These are phyloP conservation scores for Clistopyga incitator DNA, from an alignment of 2,888 invertebrate species.

Conservation along the genomic window DNA sequence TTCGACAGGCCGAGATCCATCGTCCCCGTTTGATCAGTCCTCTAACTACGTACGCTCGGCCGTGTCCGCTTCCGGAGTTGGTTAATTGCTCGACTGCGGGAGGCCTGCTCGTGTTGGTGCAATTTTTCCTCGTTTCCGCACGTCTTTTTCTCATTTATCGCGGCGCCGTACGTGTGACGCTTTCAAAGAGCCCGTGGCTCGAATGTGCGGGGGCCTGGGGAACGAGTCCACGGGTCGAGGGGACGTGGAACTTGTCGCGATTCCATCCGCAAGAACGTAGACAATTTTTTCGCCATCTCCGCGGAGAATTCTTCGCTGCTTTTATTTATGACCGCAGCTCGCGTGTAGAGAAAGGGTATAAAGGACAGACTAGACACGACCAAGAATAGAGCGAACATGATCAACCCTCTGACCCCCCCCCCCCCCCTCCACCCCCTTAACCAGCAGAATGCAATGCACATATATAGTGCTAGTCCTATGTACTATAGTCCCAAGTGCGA, in stretches of 20 bases:
- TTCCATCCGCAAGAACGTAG: conserved; percentile 29
- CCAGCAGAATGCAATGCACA: background rate
- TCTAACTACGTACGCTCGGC: background rate
- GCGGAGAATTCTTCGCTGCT: conserved; percentile 12
- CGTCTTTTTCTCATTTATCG: conserved; percentile 33
- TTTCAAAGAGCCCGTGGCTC: conserved; percentile 31
- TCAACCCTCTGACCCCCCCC: conserved; percentile 16
- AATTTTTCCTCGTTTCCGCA: background rate
- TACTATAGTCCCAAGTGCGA: conserved; percentile 34
- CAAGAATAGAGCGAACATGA: conserved; percentile 60
- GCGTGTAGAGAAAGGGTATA: conserved; percentile 39
- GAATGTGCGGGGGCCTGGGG: conserved; percentile 15
- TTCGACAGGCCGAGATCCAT: background rate
- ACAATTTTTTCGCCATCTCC: conserved; percentile 4
- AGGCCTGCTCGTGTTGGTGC: background rate
- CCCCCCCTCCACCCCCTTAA: background rate
- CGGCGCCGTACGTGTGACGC: background rate
- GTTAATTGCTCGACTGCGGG: conserved; percentile 25
- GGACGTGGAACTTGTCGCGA: conserved; percentile 20
- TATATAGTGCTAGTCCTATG: background rate
- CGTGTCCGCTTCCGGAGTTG: background rate
- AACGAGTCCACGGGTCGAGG: background rate
- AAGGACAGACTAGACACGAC: conserved; percentile 5
- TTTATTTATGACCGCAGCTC: conserved; percentile 48
- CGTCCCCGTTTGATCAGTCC: background rate